These are phyloP conservation scores for Otus sunia DNA, from an alignment of 2,113 vertebrate species.

Conservation along the genomic window DNA sequence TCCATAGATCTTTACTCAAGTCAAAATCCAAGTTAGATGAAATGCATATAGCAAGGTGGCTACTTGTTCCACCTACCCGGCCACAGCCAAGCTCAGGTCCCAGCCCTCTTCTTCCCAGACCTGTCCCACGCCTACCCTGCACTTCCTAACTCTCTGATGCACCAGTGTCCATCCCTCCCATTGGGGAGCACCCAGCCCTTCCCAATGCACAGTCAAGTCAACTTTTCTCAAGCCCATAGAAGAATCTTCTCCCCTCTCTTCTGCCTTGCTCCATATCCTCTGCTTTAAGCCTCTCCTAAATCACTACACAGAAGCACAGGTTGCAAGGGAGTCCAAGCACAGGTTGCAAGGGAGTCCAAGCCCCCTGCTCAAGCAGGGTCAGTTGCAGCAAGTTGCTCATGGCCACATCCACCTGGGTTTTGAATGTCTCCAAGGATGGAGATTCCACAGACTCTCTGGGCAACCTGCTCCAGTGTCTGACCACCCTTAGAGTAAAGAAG, in stretches of 20 bases:
- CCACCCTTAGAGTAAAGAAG: neutral
- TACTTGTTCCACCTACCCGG: neutral
- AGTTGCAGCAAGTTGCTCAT: neutral
- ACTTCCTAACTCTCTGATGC: neutral
- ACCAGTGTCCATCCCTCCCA: accelerated
- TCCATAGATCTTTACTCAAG: neutral
- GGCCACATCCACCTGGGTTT: neutral
- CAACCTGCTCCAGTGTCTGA: neutral
- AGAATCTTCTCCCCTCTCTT: neutral
- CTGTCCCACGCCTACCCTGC: accelerated
- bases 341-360: neutral
- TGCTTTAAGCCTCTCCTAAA: neutral
- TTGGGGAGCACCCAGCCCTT: neutral
- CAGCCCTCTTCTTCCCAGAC: neutral
- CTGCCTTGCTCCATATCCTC: neutral
- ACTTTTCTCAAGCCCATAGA: neutral
- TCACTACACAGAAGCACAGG: neutral
- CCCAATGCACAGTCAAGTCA: neutral
- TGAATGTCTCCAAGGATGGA: neutral
- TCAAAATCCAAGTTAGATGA: neutral
- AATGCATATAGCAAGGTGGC: neutral
- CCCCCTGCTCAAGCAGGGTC: neutral
- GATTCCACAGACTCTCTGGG: neutral
- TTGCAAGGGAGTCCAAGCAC: neutral
- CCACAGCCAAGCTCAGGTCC: neutral